A percentile compares a stretch with the other conserved stretches of the same genome.
phyloP scores from a whole-genome alignment of 2,888 invertebrate species.

The Biston stratarius region DNA sequence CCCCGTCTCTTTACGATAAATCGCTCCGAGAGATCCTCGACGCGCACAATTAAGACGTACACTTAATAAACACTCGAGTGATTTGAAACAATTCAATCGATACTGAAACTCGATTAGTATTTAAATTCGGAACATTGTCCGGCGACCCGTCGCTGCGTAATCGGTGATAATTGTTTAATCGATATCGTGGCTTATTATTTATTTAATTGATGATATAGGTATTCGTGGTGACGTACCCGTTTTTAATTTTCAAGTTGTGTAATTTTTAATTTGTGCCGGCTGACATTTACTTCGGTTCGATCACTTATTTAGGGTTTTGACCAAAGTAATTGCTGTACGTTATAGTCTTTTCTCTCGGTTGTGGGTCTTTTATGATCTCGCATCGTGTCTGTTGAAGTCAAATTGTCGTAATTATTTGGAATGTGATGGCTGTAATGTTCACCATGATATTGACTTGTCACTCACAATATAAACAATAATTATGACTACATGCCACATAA shows the following conservation, averaged over 20 bases:
- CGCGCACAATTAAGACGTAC: constrained; percentile 74
- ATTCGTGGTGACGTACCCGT: constrained; percentile 34
- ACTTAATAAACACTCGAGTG: constrained; percentile 65
- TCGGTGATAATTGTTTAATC: constrained; percentile 79
- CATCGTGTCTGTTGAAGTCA: constrained; percentile 45
- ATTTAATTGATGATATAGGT: constrained; percentile 50
- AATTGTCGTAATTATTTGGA: constrained; percentile 43
- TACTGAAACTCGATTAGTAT: constrained; percentile 67
- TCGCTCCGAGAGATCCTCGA: constrained; percentile 53
- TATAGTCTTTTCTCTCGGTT: constrained; percentile 52
- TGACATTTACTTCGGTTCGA: constrained; percentile 59
- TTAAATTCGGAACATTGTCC: constrained; percentile 71
- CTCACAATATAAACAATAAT: background rate
- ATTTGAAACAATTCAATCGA: constrained; percentile 70
- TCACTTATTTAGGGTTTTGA: constrained; percentile 56
- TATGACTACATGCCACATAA: too few relatives aligned
- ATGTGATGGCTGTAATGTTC: background rate
- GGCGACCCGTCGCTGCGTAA: constrained; percentile 72
- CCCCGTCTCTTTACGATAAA: constrained; percentile 57
- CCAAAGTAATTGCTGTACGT: constrained; percentile 43
- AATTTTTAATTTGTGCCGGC: constrained; percentile 58
- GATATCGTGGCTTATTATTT: constrained; percentile 60
- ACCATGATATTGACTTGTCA: background rate
- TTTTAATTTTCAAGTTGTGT: constrained; percentile 37
- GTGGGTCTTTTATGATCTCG: constrained; percentile 51